These are phyloP conservation scores for Drosophila kambysellisi DNA, from an alignment of 2,888 invertebrate species.

Conservation along the genomic window DNA sequence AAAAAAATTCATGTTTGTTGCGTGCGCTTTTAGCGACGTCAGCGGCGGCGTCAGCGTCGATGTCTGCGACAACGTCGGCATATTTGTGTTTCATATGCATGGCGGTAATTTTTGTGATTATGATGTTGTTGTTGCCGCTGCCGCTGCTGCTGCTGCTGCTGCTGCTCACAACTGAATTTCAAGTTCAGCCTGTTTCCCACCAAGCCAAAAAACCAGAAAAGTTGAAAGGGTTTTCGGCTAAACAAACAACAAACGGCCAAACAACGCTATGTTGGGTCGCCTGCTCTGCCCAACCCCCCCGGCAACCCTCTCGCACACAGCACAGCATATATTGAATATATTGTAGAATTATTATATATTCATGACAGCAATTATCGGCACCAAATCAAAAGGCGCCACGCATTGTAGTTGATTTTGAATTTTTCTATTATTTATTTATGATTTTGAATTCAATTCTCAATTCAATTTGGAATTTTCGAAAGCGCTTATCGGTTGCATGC, in stretches of 20 bases:
- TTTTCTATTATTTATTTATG: constrained; percentile 43
- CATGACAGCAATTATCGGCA: constrained; percentile 79
- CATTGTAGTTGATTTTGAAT: constrained; percentile 26
- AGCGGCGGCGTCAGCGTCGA: constrained; percentile 26
- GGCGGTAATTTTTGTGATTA: constrained; percentile 78
- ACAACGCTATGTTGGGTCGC: constrained; percentile 18
- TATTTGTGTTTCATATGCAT: constrained; percentile 79
- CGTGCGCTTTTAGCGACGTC: constrained; percentile 63
- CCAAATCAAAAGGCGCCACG: constrained; percentile 64
- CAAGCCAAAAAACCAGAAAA: constrained; percentile 27
- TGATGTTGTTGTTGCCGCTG: constrained; percentile 63
- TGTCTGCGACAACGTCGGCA: constrained; percentile 39
- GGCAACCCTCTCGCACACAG: background rate
- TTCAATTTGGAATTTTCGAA: constrained; percentile 29
- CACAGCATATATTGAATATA: constrained; percentile 25
- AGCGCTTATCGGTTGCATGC: constrained; percentile 47
- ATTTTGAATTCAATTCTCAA: constrained; percentile 31
- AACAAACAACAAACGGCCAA: constrained; percentile 42
- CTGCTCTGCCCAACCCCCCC: constrained; percentile 16
- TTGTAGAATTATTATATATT: constrained; percentile 58
- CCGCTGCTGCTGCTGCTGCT: constrained; percentile 28
- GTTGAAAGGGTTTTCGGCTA: constrained; percentile 67
- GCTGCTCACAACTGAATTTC: constrained; percentile 57
- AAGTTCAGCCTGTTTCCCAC: constrained; percentile 77
- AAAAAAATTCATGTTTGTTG: constrained; percentile 65